Percentiles rank a stretch among this genome's conserved stretches.
Conservation (phyloP, 2,797 vertebrate genomes). For the Fratercula arctica region DNA sequence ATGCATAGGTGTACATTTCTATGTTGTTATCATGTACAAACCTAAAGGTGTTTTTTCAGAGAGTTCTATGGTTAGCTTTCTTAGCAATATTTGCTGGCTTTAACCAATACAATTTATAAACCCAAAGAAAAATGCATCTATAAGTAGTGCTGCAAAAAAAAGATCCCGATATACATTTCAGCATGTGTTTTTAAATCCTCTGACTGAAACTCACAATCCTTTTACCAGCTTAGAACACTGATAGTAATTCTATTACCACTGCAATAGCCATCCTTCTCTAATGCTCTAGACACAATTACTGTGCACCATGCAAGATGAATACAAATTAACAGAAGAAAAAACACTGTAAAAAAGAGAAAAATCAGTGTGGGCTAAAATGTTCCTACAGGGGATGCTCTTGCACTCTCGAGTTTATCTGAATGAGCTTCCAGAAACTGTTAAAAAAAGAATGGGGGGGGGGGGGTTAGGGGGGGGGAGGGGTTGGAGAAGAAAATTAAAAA, state of each 20-base stretch:
- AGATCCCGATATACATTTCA: conserved; percentile 25
- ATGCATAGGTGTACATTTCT: background rate
- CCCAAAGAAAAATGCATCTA: background rate
- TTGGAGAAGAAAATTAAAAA: too few relatives aligned
- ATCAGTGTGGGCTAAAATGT: background rate
- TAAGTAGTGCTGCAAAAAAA: background rate
- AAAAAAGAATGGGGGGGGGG: background rate
- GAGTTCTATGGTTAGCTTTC: background rate
- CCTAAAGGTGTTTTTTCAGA: background rate
- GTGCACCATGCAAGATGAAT: conserved; percentile 40
- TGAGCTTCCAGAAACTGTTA: background rate
- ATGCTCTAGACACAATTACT: conserved; percentile 69
- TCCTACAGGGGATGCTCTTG: conserved; percentile 70
- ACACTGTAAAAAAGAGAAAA: background rate
- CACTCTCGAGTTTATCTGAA: background rate
- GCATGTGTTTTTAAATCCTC: conserved; percentile 60
- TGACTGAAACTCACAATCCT: conserved; percentile 62
- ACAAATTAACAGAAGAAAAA: conserved; percentile 60
- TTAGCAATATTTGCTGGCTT: background rate
- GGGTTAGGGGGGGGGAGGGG: too few relatives aligned
- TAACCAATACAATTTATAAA: background rate
- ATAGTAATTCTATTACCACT: conserved; percentile 66
- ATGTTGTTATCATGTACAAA: background rate
- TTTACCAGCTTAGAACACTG: conserved; percentile 62
- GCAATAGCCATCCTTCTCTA: conserved; percentile 56